Conservation (phyloP, 2,797 vertebrate species). For the Chelonia mydas region DNA sequence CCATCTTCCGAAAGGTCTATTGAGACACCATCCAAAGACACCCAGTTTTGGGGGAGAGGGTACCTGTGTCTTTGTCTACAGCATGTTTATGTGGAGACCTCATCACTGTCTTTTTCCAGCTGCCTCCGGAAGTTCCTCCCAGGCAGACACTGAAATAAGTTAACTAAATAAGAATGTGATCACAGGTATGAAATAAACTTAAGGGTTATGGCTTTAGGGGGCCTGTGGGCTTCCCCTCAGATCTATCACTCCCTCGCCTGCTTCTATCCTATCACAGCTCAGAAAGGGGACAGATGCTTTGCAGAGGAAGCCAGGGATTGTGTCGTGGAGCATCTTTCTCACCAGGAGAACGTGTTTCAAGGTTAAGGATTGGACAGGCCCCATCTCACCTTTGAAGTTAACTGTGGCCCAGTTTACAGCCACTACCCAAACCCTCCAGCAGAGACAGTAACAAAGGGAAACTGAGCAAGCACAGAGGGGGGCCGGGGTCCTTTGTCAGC, state of each 20-base stretch:
- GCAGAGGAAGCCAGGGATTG: neutral
- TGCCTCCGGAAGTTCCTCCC: neutral
- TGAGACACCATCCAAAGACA: neutral
- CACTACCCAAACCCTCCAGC: neutral
- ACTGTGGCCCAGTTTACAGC: neutral
- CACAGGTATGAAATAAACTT: neutral
- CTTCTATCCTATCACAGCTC: neutral
- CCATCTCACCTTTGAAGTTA: neutral
- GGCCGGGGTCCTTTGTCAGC: neutral
- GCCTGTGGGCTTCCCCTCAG: neutral
- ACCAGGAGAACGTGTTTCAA: neutral
- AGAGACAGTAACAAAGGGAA: neutral
- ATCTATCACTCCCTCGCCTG: neutral
- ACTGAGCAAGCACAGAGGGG: neutral
- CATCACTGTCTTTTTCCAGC: neutral
- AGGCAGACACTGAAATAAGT: neutral
- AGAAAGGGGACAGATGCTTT: neutral
- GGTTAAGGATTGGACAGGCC: neutral
- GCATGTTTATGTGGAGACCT: neutral
- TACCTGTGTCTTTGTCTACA: neutral
- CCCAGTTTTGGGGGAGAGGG: neutral
- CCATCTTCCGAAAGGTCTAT: neutral
- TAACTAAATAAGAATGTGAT: neutral
- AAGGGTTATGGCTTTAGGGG: neutral
- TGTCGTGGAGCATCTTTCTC: neutral